phyloP scores from a whole-genome alignment of 2,797 vertebrate species.

The Melanotaenia nigrans region DNA sequence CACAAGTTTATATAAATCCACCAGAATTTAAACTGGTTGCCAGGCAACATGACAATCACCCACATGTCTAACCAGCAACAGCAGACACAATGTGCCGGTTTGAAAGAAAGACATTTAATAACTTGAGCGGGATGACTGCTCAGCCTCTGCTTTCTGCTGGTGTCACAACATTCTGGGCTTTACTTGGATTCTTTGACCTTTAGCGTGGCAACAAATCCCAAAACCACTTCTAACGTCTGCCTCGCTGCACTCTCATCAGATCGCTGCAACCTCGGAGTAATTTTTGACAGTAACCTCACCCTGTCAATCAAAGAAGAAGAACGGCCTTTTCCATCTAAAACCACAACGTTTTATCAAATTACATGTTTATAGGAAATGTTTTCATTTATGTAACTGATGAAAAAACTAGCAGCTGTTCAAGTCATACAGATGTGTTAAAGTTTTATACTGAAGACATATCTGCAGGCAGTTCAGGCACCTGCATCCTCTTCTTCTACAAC shows the following conservation, averaged over 20 bases:
- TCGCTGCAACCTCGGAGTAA: conserved; percentile 8
- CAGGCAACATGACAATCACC: background rate
- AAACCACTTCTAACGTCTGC: background rate
- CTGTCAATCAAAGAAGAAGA: background rate
- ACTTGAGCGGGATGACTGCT: background rate
- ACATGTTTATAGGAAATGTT: background rate
- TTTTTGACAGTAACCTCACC: conserved; percentile 11
- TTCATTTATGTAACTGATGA: background rate
- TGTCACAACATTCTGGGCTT: background rate
- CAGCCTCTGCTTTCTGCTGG: background rate
- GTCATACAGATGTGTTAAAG: background rate
- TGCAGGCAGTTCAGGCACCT: background rate
- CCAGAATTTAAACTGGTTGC: no score
- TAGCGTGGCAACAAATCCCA: background rate
- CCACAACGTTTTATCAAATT: background rate
- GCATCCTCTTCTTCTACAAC: background rate
- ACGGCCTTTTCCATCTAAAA: background rate
- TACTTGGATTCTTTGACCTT: background rate
- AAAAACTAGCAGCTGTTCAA: background rate
- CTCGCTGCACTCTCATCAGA: background rate
- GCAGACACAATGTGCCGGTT: background rate
- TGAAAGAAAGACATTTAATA: background rate
- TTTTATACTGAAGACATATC: background rate
- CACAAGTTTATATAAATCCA: no score
- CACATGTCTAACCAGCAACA: background rate